Conservation (phyloP, 2,888 invertebrate species). For the Auanema freiburgensis region DNA sequence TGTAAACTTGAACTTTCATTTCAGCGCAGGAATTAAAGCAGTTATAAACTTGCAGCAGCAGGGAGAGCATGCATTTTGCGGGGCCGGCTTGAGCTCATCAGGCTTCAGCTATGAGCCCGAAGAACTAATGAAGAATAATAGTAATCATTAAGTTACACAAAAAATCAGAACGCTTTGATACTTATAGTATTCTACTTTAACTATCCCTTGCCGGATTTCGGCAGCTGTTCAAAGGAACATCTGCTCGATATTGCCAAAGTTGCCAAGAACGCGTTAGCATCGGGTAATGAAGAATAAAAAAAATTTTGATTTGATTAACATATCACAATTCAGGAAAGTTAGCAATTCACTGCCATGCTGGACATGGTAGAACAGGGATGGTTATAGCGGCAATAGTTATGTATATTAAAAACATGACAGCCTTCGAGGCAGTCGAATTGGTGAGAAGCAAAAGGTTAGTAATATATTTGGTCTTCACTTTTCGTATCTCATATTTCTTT, state of each 20-base stretch:
- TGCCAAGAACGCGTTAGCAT: slow-evolving; percentile 79
- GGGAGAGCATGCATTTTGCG: slow-evolving; percentile 85
- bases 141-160: slow-evolving; percentile 69
- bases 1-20: slow-evolving; percentile 21
- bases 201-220: slow-evolving; percentile 83
- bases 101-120: slow-evolving; percentile 85
- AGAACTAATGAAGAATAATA: slow-evolving; percentile 80
- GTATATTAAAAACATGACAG: slow-evolving; percentile 77
- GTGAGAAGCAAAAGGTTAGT: slow-evolving; percentile 25
- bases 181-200: slow-evolving; percentile 83
- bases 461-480: not conserved
- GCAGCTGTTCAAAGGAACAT: slow-evolving; percentile 77
- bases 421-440: slow-evolving; percentile 76
- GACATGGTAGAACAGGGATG: slow-evolving; percentile 77
- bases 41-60: slow-evolving; percentile 83
- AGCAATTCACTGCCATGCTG: slow-evolving; percentile 82
- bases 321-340: slow-evolving; percentile 31
- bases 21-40: slow-evolving; percentile 78
- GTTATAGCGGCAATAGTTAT: slow-evolving; percentile 84
- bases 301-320: not conserved
- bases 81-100: slow-evolving; percentile 73
- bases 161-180: slow-evolving; percentile 6
- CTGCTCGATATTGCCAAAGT: slow-evolving; percentile 90
- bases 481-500: not conserved
- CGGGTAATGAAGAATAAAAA: slow-evolving; percentile 72